A percentile compares a stretch with the other conserved stretches of the same genome.
Evolutionary conservation across 1,140 invertebrate species (phyloP).

Genomic region (Pseudomyrmex pallidus): DNA sequence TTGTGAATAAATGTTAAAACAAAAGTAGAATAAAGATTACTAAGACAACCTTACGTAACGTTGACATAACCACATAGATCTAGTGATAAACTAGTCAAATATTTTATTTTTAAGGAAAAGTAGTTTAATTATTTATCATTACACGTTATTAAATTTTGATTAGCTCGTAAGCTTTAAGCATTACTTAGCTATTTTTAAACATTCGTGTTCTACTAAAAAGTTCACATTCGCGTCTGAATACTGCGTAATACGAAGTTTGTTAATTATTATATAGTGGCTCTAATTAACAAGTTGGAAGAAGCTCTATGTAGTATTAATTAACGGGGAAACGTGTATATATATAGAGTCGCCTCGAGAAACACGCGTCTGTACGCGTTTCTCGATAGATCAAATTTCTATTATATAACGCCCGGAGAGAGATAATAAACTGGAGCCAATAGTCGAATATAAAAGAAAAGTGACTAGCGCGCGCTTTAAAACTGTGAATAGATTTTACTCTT

Average conservation of each 20-base stretch:
- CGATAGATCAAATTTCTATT: background rate
- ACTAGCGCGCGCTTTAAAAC: background rate
- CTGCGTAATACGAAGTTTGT: conserved; percentile 7
- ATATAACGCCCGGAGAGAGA: background rate
- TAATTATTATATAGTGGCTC: conserved; percentile 30
- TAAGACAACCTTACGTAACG: background rate
- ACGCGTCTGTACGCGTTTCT: background rate
- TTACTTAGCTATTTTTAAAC: background rate
- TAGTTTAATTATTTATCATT: conserved; percentile 27
- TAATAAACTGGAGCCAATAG: conserved; percentile 5
- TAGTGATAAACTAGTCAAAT: background rate
- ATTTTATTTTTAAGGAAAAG: conserved; percentile 9
- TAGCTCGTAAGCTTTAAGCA: background rate
- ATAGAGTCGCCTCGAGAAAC: background rate
- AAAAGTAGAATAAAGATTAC: background rate
- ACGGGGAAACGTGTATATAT: background rate
- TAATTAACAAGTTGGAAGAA: conserved; percentile 35
- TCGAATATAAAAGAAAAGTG: background rate
- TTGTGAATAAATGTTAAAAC: background rate
- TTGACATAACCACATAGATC: background rate
- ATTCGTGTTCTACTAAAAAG: background rate
- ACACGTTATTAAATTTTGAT: conserved; percentile 11
- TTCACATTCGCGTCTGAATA: background rate
- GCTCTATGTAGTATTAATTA: background rate
- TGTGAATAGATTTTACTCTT: conserved; percentile 13